Evolutionary conservation across 2,113 vertebrate genomes (phyloP).

Genomic region (Psephotus haematonotus): DNA sequence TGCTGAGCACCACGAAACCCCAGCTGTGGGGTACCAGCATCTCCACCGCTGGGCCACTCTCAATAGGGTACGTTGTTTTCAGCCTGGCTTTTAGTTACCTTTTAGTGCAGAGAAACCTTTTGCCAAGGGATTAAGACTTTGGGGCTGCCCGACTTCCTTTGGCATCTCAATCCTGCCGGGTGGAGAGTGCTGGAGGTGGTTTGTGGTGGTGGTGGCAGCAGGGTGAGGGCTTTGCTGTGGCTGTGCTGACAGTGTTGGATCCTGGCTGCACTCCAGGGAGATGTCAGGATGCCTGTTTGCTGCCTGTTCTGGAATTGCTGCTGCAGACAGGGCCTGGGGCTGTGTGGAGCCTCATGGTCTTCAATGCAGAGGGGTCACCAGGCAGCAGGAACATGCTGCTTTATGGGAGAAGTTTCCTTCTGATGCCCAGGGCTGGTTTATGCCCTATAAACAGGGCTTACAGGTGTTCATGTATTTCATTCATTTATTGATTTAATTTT

Average conservation of each 20-base stretch:
- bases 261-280: neutral
- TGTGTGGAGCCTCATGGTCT: neutral
- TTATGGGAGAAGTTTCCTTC: neutral
- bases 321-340: neutral
- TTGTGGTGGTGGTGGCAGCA: neutral
- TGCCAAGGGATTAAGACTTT: neutral
- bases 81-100: neutral
- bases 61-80: neutral
- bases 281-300: accelerated
- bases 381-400: neutral
- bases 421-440: neutral
- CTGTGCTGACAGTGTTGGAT: neutral
- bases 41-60: neutral
- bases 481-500: neutral
- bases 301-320: neutral
- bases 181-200: neutral
- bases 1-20: neutral
- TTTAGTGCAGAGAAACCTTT: neutral
- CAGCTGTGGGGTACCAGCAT: neutral
- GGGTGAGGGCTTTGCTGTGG: neutral
- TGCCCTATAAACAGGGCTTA: neutral
- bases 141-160: neutral
- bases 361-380: neutral
- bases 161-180: neutral
- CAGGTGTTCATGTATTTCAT: neutral